Conservation (phyloP, 2,888 invertebrate genomes). For the Rotaria magnacalcarata region DNA sequence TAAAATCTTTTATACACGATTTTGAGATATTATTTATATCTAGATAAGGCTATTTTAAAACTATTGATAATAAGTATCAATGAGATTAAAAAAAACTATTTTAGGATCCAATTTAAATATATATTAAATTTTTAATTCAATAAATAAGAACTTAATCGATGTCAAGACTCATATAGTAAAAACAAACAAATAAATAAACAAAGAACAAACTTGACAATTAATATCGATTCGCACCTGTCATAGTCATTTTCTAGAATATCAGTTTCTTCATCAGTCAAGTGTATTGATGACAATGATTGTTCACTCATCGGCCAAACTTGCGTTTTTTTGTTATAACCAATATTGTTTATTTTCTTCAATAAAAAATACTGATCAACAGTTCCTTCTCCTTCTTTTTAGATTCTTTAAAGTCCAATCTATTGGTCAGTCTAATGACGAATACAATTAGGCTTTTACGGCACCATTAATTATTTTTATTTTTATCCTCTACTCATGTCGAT, state of each 20-base stretch:
- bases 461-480: neutral
- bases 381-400: neutral
- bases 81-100: too few relatives aligned
- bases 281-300: neutral
- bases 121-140: neutral
- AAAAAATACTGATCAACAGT: slow-evolving; percentile 2
- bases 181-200: neutral
- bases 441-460: too few relatives aligned
- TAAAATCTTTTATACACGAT: too few relatives aligned
- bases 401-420: neutral
- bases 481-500: neutral
- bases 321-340: neutral
- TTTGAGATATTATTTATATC: too few relatives aligned
- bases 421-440: neutral
- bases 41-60: too few relatives aligned
- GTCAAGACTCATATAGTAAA: neutral
- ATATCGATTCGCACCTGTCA: neutral
- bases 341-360: slow-evolving; percentile 12
- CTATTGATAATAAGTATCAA: too few relatives aligned
- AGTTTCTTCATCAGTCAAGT: neutral
- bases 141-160: neutral
- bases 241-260: slow-evolving; percentile 19
- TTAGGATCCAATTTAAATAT: too few relatives aligned
- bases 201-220: neutral
- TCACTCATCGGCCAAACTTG: neutral